These are phyloP conservation scores for Danio albolineatus DNA, from an alignment of 2,797 vertebrate genomes.

Conservation along the genomic window DNA sequence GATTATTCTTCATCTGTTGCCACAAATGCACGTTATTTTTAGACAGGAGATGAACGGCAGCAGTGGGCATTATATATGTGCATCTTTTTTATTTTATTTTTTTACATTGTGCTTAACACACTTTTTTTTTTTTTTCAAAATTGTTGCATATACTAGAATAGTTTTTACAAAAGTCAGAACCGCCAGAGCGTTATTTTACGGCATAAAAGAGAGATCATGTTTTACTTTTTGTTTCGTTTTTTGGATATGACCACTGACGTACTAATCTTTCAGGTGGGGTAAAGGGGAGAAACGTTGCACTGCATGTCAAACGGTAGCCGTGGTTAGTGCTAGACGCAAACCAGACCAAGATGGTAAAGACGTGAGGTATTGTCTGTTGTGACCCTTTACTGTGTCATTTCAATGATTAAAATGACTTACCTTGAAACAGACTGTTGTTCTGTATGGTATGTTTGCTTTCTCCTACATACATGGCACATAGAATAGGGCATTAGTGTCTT, in stretches of 20 bases:
- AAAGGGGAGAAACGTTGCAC: constrained; percentile 52
- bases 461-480: background rate
- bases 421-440: constrained; percentile 26
- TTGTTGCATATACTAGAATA: constrained; percentile 12
- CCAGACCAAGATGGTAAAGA: constrained; percentile 58
- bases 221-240: constrained; percentile 36
- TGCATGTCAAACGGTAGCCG: constrained; percentile 62
- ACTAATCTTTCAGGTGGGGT: constrained; percentile 61
- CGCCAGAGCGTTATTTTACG: constrained; percentile 33
- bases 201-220: constrained; percentile 40
- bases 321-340: constrained; percentile 59
- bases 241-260: constrained; percentile 59
- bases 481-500: background rate
- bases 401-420: constrained; percentile 72
- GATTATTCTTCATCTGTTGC: constrained; percentile 12
- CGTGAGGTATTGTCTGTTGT: constrained; percentile 63
- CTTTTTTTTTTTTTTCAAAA: background rate
- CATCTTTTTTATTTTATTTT: constrained; percentile 27
- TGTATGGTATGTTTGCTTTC: background rate
- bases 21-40: constrained; percentile 17
- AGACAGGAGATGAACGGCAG: constrained; percentile 12
- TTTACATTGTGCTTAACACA: constrained; percentile 7
- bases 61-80: constrained; percentile 36
- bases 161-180: constrained; percentile 18
- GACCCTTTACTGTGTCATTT: constrained; percentile 58